Conservation (phyloP, 2,113 vertebrate species). For the Ascaphus truei region DNA sequence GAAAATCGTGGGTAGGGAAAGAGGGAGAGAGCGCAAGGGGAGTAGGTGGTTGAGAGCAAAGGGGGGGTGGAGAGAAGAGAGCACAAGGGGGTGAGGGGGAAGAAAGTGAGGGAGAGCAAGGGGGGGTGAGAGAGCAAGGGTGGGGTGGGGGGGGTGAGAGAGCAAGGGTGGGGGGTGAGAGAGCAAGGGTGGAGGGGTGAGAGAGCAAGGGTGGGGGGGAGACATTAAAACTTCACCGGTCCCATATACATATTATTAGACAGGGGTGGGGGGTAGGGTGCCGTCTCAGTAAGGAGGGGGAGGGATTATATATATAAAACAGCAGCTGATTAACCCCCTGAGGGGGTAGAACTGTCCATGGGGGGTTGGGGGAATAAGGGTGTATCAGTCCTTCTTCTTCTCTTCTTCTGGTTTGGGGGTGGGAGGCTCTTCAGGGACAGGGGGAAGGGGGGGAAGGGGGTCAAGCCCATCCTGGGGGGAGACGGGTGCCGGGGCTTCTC, state of each 20-base stretch:
- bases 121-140: conserved; percentile 24
- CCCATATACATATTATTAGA: conserved; percentile 34
- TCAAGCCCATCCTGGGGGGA: conserved; percentile 11
- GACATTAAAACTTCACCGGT: conserved; percentile 35
- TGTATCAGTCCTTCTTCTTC: conserved; percentile 85
- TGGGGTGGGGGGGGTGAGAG: not conserved
- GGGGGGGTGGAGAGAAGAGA: not conserved
- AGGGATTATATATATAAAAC: conserved; percentile 35
- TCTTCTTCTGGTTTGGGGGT: conserved; percentile 76
- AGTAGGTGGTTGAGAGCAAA: not conserved
- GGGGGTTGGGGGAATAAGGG: conserved; percentile 25
- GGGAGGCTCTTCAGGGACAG: conserved; percentile 24
- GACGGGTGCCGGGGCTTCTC: conserved; percentile 52
- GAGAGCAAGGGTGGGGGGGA: conserved; percentile 34
- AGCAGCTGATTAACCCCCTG: conserved; percentile 29
- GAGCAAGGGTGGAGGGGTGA: not conserved
- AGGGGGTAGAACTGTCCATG: conserved; percentile 4
- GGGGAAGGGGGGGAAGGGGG: not conserved
- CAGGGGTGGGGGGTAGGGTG: not conserved
- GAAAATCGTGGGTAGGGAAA: too few relatives aligned
- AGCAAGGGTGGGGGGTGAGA: not conserved
- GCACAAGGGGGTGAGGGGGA: not conserved
- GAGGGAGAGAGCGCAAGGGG: not conserved
- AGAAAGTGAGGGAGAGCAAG: not conserved
- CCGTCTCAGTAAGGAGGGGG: conserved; percentile 28